Evolutionary conservation across 1,140 invertebrate genomes (phyloP).

Genomic region (Hylaeus anthracinus): DNA sequence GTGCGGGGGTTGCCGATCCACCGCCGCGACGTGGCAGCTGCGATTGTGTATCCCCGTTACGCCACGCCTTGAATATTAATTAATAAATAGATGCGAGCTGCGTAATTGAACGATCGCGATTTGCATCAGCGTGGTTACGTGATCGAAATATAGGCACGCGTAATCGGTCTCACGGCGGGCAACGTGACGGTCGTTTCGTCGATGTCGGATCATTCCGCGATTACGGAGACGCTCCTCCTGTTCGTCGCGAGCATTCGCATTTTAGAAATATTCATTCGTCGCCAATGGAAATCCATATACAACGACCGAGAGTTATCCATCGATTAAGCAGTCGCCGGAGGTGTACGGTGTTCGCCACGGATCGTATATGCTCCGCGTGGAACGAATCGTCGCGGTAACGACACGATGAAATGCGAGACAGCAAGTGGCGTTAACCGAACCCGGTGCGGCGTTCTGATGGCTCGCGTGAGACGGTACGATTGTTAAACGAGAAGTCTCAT

Average conservation of each 20-base stretch:
- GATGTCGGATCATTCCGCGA: no score
- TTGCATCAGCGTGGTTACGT: conserved; percentile 33
- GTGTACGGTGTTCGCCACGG: not conserved
- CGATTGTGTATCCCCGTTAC: conserved; percentile 20
- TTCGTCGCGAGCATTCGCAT: not conserved
- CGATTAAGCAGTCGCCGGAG: not conserved
- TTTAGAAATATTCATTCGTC: no score
- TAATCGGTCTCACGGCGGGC: not conserved
- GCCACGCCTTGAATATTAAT: conserved; percentile 43
- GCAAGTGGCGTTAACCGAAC: conserved; percentile 3
- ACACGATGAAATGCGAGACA: conserved; percentile 29
- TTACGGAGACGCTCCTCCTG: not conserved
- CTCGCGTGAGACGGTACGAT: conserved; percentile 25
- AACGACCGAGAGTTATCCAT: not conserved
- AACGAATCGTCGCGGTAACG: conserved; percentile 15
- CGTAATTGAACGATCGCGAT: conserved; percentile 44
- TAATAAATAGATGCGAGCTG: conserved; percentile 36
- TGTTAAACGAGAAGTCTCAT: conserved; percentile 33
- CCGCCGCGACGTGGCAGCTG: conserved; percentile 7
- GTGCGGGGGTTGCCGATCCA: not conserved
- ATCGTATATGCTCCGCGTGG: not conserved
- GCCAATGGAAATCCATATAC: no score
- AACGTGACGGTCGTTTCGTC: not conserved
- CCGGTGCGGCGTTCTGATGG: not conserved
- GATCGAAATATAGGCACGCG: conserved; percentile 16